Percentiles rank a stretch among this genome's conserved stretches.
Conservation (phyloP, 1,140 invertebrate genomes). For the Megalonaias nervosa region DNA sequence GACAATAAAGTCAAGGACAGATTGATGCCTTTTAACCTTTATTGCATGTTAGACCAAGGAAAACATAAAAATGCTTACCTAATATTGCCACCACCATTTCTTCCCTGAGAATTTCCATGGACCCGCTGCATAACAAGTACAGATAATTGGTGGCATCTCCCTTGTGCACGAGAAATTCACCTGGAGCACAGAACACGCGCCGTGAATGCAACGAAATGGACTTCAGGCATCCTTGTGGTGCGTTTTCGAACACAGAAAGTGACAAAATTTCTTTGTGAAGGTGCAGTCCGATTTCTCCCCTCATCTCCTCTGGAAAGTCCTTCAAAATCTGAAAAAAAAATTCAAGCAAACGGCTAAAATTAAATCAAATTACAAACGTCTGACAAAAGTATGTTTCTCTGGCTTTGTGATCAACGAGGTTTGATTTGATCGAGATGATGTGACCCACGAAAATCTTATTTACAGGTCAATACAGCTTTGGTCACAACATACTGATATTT, state of each 20-base stretch:
- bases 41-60: not conserved
- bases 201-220: constrained; percentile 63
- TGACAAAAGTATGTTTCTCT: too few species aligned
- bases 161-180: constrained; percentile 67
- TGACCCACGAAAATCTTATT: too few species aligned
- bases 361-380: too few species aligned
- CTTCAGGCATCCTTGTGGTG: constrained; percentile 73
- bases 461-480: too few species aligned
- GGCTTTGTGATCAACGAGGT: too few species aligned
- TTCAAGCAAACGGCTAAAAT: too few species aligned
- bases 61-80: constrained; percentile 49
- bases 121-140: constrained; percentile 69
- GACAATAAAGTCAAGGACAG: not conserved
- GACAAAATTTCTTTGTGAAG: constrained; percentile 94
- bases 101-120: constrained; percentile 68
- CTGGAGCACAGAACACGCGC: constrained; percentile 67
- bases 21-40: not conserved
- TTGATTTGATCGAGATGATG: too few species aligned
- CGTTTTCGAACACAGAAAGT: constrained; percentile 91
- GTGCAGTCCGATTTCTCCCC: constrained; percentile 96
- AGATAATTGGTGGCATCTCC: constrained; percentile 68
- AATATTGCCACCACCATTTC: constrained; percentile 70
- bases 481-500: too few species aligned
- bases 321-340: constrained; percentile 83
- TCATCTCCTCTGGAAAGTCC: constrained; percentile 95